phyloP scores from a whole-genome alignment of 2,797 vertebrate species.

The Acanthurus lineatus region DNA sequence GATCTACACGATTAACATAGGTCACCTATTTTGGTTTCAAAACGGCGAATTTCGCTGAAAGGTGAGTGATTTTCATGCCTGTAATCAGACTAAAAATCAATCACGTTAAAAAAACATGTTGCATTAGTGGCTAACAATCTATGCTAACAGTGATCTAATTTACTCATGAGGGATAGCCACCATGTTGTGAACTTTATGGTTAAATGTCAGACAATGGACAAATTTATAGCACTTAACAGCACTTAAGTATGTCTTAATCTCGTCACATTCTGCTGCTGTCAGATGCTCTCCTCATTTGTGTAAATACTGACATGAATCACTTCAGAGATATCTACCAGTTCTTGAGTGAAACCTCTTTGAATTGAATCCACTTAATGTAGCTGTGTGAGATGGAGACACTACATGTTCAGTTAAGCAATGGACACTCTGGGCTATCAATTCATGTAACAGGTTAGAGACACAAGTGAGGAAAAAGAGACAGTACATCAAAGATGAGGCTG shows the following conservation, averaged over 20 bases:
- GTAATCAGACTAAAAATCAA: too few relatives aligned
- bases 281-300: conserved; percentile 12
- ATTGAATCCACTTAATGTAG: conserved; percentile 13
- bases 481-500: conserved; percentile 78
- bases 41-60: too few relatives aligned
- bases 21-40: too few relatives aligned
- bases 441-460: conserved; percentile 58
- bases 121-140: too few relatives aligned
- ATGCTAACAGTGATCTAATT: conserved; percentile 8
- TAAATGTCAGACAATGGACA: background rate
- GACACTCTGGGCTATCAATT: conserved; percentile 29
- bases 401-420: conserved; percentile 37
- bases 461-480: conserved; percentile 66
- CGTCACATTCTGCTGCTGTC: background rate
- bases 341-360: conserved; percentile 15
- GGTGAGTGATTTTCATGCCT: too few relatives aligned
- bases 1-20: too few relatives aligned
- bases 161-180: background rate
- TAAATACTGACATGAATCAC: conserved; percentile 9
- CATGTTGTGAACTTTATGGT: background rate
- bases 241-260: background rate
- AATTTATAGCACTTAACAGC: background rate
- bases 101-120: too few relatives aligned
- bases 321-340: conserved; percentile 9
- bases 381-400: conserved; percentile 27